Evolutionary conservation across 1,140 invertebrate genomes (phyloP).

Genomic region (Frieseomelitta varia): DNA sequence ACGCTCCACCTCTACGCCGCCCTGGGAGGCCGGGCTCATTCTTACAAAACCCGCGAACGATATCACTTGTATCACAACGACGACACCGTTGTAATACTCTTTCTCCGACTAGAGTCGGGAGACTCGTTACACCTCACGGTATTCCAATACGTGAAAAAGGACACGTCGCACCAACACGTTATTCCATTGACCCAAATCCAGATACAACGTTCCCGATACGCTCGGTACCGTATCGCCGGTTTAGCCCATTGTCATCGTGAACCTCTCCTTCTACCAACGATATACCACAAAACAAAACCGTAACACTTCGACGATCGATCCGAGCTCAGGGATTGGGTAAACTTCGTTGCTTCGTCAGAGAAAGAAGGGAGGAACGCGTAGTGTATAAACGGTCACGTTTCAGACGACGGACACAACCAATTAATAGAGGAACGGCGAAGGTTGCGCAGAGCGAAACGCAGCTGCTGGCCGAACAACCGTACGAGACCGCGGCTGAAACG

Average conservation of each 20-base stretch:
- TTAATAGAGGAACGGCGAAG: background rate
- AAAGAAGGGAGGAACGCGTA: too few species aligned
- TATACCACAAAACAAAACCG: background rate
- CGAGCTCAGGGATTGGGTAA: too few species aligned
- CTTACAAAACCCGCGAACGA: conserved; percentile 59
- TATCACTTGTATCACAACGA: conserved; percentile 1
- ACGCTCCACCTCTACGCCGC: conserved; percentile 84
- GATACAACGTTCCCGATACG: too few species aligned
- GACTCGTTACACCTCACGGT: conserved; percentile 6
- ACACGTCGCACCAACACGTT: conserved; percentile 31
- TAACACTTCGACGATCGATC: background rate
- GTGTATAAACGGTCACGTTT: background rate
- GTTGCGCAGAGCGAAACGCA: background rate
- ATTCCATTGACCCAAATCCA: conserved; percentile 35
- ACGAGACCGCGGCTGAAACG: conserved; percentile 75
- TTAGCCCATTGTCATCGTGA: conserved; percentile 57
- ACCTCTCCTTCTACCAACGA: background rate
- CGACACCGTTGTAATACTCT: background rate
- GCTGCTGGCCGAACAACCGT: conserved; percentile 55
- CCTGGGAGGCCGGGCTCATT: conserved; percentile 85
- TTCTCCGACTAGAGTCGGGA: background rate
- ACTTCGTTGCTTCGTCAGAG: too few species aligned
- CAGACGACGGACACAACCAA: background rate
- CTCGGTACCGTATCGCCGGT: background rate
- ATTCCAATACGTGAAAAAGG: background rate